Base-by-base conservation (phyloP, 2,797 vertebrate genomes). In the Tapirus indicus region DNA sequence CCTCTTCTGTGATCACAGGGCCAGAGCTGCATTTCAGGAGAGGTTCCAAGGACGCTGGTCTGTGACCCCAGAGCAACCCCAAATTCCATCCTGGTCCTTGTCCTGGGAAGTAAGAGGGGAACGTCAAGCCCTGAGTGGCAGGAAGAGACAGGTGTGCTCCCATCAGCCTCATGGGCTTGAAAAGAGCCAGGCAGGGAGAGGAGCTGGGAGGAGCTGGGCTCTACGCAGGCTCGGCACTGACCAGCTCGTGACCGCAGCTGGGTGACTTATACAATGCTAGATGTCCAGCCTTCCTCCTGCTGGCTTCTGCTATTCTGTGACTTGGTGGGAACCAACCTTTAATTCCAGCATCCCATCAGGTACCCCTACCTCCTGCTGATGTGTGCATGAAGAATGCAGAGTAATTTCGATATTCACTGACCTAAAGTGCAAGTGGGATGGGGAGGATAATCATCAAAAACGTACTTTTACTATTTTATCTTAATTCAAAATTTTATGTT, bases 151-250 rank as follows among this genome's bases (percentile, higher is more conserved):
- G 41, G 6, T 3, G 62, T 2, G 27, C 17, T 80, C 11, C 25
- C 1, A 5, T 4, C 13, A 44, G 41, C 25, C 49, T 56, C 38
- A 25, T 3, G 35, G 80, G 68, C 75, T 6, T 25, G 21, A 56
- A 32, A 38, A 16, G 38, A 58, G 27, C 20, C 23, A 1, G 49
- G 91, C 2, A 1, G 38, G 60, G 41, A 56, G 49, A 35, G 20
- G 72, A 7, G 54, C 35, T 7, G 49, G n/a, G 49, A 35, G 20
- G 72, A 7, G 54, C 35, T 7, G 49, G 38, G 38, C 27, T 17
- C 47, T 68, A 3, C 0, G 3, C 16, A 4, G 78, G n/a, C 13
- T n/a, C 1, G 0, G 4, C 23, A 5, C 27, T 4, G 52, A 11
- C 29, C 0, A 12, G 74, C 66, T 20, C 2, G 68, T 3, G 35